Conservation (phyloP, 2,888 invertebrate species). For the Chrysolina oricalcia region DNA sequence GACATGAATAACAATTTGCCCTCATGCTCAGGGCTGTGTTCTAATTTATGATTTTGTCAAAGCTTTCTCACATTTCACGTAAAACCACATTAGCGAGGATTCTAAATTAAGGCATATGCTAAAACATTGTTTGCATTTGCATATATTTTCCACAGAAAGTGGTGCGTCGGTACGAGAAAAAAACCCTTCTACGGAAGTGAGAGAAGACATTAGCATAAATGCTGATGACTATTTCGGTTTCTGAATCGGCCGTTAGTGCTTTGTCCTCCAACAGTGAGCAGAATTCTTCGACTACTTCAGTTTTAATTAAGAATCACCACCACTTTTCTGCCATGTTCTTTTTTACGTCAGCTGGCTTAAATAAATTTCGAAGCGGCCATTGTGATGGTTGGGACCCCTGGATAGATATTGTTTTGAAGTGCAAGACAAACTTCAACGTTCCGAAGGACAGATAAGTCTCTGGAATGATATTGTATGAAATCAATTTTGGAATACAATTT, state of each 20-base stretch:
- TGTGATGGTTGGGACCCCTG: conserved; percentile 6
- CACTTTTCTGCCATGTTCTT: conserved; percentile 28
- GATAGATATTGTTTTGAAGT: conserved; percentile 36
- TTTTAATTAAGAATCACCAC: conserved; percentile 55
- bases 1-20: conserved; percentile 10
- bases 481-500: not conserved
- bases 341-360: not conserved
- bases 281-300: conserved; percentile 55
- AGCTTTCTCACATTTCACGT: conserved; percentile 22
- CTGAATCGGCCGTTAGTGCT: conserved; percentile 54
- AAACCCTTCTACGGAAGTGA: conserved; percentile 36
- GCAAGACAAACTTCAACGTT: conserved; percentile 30
- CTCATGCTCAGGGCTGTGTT: not conserved
- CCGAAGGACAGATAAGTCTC: not conserved
- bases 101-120: conserved; percentile 41
- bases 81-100: conserved; percentile 42
- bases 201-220: conserved; percentile 57
- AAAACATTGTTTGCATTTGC: conserved; percentile 47
- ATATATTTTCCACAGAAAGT: conserved; percentile 47
- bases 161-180: conserved; percentile 39
- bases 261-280: conserved; percentile 56
- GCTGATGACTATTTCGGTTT: conserved; percentile 46
- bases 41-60: conserved; percentile 33
- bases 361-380: not conserved
- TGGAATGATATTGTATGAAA: not conserved